Percentiles rank a stretch among this genome's conserved stretches.
Conservation (phyloP, 1,140 invertebrate species). For the Hormaphis cornu region DNA sequence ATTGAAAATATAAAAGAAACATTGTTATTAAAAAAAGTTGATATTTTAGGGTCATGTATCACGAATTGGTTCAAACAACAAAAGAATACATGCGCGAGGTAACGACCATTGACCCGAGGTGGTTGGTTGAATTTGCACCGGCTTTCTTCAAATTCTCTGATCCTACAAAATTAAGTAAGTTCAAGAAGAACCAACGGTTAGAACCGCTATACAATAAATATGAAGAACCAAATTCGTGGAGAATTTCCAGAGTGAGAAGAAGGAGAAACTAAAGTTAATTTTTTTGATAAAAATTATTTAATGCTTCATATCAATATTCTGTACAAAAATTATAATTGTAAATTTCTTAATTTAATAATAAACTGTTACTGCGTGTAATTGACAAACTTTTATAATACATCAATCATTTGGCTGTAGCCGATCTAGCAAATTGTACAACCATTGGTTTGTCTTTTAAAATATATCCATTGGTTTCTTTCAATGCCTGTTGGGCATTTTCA, state of each 20-base stretch:
- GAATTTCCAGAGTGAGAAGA: conserved; percentile 87
- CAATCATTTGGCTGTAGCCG: conserved; percentile 43
- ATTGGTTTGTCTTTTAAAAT: conserved; percentile 80
- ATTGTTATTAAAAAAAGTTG: conserved; percentile 23
- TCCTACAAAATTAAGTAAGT: conserved; percentile 95
- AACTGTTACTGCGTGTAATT: neutral
- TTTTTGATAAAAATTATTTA: neutral
- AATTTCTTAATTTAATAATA: neutral
- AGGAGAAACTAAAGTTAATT: conserved; percentile 59
- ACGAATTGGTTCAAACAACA: conserved; percentile 96
- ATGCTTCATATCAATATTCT: neutral
- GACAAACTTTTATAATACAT: neutral
- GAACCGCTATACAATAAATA: conserved; percentile 99
- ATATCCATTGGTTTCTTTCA: conserved; percentile 81
- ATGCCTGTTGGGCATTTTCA: conserved; percentile 60
- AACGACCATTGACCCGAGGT: conserved; percentile 97
- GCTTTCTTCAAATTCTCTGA: conserved; percentile 99
- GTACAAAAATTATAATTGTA: neutral
- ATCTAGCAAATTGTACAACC: conserved; percentile 80
- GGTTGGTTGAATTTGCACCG: conserved; percentile 98
- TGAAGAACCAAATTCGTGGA: conserved; percentile 98
- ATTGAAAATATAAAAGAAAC: neutral
- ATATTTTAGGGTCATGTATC: conserved; percentile 83
- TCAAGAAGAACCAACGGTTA: conserved; percentile 97
- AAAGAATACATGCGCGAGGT: conserved; percentile 99